Evolutionary conservation across 1,140 invertebrate species (phyloP).

Genomic region (Philotrypesis tridentata): DNA sequence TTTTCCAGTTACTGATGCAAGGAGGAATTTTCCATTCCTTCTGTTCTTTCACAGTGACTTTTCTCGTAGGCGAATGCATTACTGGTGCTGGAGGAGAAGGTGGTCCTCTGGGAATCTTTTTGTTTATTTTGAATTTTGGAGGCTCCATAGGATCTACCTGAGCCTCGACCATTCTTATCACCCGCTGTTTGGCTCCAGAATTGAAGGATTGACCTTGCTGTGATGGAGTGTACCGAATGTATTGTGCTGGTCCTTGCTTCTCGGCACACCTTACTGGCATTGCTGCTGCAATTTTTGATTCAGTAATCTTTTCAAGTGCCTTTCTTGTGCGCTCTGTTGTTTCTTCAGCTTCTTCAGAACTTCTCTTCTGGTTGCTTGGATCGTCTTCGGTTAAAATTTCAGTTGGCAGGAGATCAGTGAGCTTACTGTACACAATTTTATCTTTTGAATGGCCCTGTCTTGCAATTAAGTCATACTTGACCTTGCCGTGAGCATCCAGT

Average conservation of each 20-base stretch:
- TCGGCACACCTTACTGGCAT: conserved; percentile 95
- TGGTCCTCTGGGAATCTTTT: conserved; percentile 97
- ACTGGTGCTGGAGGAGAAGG: conserved; percentile 98
- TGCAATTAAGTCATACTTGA: conserved; percentile 98
- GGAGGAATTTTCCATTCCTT: conserved; percentile 99
- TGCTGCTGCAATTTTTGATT: conserved; percentile 93
- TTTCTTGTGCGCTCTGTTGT: conserved; percentile 89
- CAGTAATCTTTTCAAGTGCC: conserved; percentile 90
- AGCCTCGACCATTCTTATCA: conserved; percentile 96
- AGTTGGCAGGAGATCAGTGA: conserved; percentile 94
- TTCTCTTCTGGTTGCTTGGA: conserved; percentile 88
- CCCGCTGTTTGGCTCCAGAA: conserved; percentile 97
- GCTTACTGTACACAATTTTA: conserved; percentile 97
- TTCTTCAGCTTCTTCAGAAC: conserved; percentile 89
- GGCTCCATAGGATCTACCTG: conserved; percentile 99
- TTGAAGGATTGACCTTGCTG: conserved; percentile 97
- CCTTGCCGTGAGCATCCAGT: conserved; percentile 94
- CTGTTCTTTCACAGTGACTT: conserved; percentile 98
- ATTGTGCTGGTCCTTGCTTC: conserved; percentile 93
- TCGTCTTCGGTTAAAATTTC: conserved; percentile 95
- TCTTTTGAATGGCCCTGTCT: conserved; percentile 96
- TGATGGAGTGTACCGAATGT: conserved; percentile 97
- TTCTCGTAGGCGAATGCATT: conserved; percentile 97
- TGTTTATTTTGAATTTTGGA: conserved; percentile 96
- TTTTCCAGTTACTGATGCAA: conserved; percentile 99